Evolutionary conservation across 2,113 vertebrate species (phyloP).

Genomic region (Delphinus delphis): DNA sequence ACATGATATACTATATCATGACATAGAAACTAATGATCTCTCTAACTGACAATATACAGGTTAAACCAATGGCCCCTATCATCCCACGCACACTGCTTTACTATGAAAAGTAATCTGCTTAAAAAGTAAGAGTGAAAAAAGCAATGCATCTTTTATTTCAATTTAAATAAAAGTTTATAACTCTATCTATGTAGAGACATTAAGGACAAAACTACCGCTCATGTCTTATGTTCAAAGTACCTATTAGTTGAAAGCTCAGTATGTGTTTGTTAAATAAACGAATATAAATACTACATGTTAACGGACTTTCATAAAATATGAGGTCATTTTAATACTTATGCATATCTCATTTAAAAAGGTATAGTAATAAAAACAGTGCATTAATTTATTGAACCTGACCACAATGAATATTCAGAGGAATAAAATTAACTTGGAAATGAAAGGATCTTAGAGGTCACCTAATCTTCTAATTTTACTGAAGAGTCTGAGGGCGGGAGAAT

Average conservation of each 20-base stretch:
- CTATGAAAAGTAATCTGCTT: background rate
- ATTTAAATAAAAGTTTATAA: background rate
- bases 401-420: slow-evolving; percentile 27
- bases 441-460: background rate
- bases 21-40: background rate
- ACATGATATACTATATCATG: background rate
- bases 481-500: background rate
- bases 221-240: background rate
- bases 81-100: background rate
- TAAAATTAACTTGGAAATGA: background rate
- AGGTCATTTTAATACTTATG: slow-evolving; percentile 27
- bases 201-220: background rate
- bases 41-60: background rate
- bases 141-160: background rate
- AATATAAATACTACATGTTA: background rate
- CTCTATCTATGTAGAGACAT: background rate
- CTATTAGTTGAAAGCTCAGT: background rate
- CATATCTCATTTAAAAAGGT: background rate
- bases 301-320: background rate
- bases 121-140: background rate
- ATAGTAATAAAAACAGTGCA: background rate
- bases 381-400: slow-evolving; percentile 22
- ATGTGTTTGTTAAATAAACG: background rate
- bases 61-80: background rate
- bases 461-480: background rate